Conservation (phyloP, 2,113 vertebrate genomes). For the human region GRCh38 chr4:108162001-108162500, state of each 20-base stretch:
- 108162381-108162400: neutral
- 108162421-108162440: neutral
- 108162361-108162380: neutral
- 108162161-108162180: neutral
- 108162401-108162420: neutral
- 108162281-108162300: conserved; percentile 2
- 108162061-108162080: neutral
- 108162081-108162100: neutral
- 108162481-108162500: neutral
- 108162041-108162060: conserved; percentile 6
- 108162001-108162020: conserved; percentile 21
- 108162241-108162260: neutral
- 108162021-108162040: neutral
- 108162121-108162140: neutral
- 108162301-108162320: neutral
- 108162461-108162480: neutral
- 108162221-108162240: neutral
- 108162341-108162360: neutral
- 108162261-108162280: neutral
- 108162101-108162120: neutral
- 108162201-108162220: neutral
- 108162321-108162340: neutral
- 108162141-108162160: neutral
- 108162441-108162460: neutral
- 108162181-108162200: neutral